Evolutionary conservation across 64 coral and sea anemone species (phyloP), one percentile per base, ranked within the genome.

Genomic region (Montipora foliosa): DNA sequence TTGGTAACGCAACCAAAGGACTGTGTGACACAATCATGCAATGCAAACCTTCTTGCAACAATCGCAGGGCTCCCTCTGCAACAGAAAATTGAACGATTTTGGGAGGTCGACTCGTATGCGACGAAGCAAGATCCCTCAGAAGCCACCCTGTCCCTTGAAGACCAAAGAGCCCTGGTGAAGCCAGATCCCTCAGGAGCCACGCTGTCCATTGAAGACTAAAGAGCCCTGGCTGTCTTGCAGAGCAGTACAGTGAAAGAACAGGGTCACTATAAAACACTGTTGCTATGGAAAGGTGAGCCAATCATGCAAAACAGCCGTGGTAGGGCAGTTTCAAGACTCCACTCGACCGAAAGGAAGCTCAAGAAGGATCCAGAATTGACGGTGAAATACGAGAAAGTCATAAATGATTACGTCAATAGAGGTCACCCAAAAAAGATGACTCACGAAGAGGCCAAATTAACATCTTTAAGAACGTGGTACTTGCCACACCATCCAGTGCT

Each of bases 401-500:
- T 91, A 16, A 52, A 75, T 8, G 57, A 87, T 21, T 77, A 84
- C 21, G 29, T 79, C 16, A 76, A 22, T 7, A 85, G 87, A 59
- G 93, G 87, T 17, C 77, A 95, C 29, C 46, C 79, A 12, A 66
- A 20, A n/a, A 78, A 52, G 29, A 16, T 84, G 17, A 52, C 53
- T 13, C 1, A 9, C 19, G 78, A 69, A 51, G 73, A 80, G 81
- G 37, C 75, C 7, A 75, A 89, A 11, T 37, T 37, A 37, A 37
- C 1, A 37, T 37, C 29, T 37, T 37, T 37, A 37, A 37, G 29
- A 37, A 37, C 29, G 29, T 37, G 29, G 29, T 37, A 37, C 1
- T 47, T 95, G 10, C 94, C 82, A 52, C 94, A 95, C 52, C 94
- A 91, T 87, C 75, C 44, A 48, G 83, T 95, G 14, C 13, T 71